Percentiles rank a stretch among this genome's conserved stretches.
Conservation (phyloP, 2,797 vertebrate genomes). For the Myotis daubentonii region DNA sequence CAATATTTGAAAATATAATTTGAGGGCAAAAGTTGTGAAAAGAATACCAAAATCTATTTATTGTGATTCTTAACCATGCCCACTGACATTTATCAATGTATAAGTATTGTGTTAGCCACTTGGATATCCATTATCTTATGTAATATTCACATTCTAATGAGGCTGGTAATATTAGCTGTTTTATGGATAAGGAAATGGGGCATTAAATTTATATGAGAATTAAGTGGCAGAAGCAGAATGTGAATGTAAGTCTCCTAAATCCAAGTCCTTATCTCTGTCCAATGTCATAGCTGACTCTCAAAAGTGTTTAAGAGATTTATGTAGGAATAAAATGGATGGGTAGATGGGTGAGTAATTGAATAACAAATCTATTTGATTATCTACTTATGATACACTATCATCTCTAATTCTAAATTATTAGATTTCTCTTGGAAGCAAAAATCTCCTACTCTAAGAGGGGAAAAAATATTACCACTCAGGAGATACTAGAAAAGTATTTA, state of each 20-base stretch:
- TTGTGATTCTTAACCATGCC: background rate
- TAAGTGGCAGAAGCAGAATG: background rate
- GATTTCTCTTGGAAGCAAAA: background rate
- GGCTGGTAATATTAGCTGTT: background rate
- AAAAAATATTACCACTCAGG: background rate
- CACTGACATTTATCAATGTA: background rate
- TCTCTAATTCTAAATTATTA: background rate
- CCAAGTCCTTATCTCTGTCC: background rate
- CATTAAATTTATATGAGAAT: background rate
- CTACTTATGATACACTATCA: background rate
- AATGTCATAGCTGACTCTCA: background rate
- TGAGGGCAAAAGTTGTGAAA: background rate
- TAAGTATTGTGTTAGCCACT: background rate
- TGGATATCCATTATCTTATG: background rate
- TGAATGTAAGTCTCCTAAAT: background rate
- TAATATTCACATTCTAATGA: slow-evolving; percentile 17
- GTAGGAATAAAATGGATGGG: background rate
- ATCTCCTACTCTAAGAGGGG: background rate
- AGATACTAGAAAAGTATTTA: background rate
- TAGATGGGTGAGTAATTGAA: background rate
- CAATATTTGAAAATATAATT: background rate
- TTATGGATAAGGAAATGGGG: background rate
- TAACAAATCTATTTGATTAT: background rate
- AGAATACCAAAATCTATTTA: background rate
- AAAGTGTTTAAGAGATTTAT: background rate